Percentiles rank a stretch among this genome's conserved stretches.
Evolutionary conservation across 2,888 invertebrate genomes (phyloP).

Genomic region (Polydrusus tereticollis): DNA sequence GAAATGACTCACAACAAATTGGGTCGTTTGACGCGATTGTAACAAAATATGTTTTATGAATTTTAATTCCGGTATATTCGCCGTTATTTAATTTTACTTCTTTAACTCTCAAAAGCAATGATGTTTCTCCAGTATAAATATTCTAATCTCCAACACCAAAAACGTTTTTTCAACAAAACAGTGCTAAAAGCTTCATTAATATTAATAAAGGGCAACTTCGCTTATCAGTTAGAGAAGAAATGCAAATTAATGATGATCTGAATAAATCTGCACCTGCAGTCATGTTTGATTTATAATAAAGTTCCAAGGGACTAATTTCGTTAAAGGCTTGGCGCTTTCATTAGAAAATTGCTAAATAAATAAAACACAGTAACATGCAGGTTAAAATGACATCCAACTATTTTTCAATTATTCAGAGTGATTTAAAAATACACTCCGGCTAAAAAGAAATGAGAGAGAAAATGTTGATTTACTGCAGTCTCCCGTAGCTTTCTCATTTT

Average conservation of each 20-base stretch:
- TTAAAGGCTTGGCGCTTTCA: constrained; percentile 10
- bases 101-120: too few species aligned
- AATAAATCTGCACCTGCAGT: constrained; percentile 30
- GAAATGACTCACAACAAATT: too few species aligned
- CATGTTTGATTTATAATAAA: constrained; percentile 24
- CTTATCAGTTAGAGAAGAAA: constrained; percentile 31
- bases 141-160: neutral
- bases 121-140: constrained; percentile 1
- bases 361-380: neutral
- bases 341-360: neutral
- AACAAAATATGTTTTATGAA: too few species aligned
- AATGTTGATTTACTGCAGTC: too few species aligned
- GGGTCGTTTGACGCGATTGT: too few species aligned
- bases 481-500: too few species aligned
- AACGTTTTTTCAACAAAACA: neutral
- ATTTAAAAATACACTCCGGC: too few species aligned
- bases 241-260: constrained; percentile 30
- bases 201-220: constrained; percentile 36
- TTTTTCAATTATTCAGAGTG: too few species aligned
- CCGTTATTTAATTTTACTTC: too few species aligned
- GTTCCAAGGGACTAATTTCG: constrained; percentile 19
- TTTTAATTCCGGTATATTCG: too few species aligned
- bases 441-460: too few species aligned
- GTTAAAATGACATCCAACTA: too few species aligned
- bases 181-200: constrained; percentile 30